Evolutionary conservation across 2,888 invertebrate species (phyloP), one percentile per base, ranked within the genome.

Genomic region (Hydraecia micacea): DNA sequence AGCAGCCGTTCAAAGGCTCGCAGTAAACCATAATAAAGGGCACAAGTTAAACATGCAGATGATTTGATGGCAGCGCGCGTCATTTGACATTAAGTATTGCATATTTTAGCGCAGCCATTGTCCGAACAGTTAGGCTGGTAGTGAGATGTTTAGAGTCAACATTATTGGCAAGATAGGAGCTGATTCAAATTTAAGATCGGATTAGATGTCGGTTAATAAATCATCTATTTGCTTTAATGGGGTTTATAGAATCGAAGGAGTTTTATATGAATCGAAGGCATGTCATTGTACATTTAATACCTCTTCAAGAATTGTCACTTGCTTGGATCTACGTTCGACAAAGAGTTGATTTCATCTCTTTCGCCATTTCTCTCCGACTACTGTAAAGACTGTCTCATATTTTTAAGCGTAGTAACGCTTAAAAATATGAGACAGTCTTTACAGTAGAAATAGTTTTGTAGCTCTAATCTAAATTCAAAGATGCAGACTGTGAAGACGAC

Each of bases 21-120:
- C 81, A 88, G 84, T 88, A 75, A 87, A 81, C 77, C 52, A 71
- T 81, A 80, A 81, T 87, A 81, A 88, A 87, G 75, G 87, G 74
- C 78, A 75, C 67, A 87, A 83, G 89, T 87, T 87, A 88, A 87
- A 83, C 77, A 83, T 85, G 80, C 77, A 85, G 85, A 85, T 80
- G 81, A 79, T 79, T 85, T 88, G 87, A 87, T 83, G 85, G 82
- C 81, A 87, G 58, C 75, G 15, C 11, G 58, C 79, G 82, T 88
- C 83, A 80, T 82, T 68, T 68, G 83, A 80, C 85, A 88, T 85
- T 89, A 77, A 87, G 65, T 85, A 82, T 71, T 85, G 87, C 78
- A 88, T 87, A 88, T 87, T 79, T 88, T 83, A 87, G 82, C 75
- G 8, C 18, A 28, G 9, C 70, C 42, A 79, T 85, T 87, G 86